These are phyloP conservation scores for Alcedo quadribrachys DNA, from an alignment of 2,797 vertebrate genomes.

Conservation along the genomic window DNA sequence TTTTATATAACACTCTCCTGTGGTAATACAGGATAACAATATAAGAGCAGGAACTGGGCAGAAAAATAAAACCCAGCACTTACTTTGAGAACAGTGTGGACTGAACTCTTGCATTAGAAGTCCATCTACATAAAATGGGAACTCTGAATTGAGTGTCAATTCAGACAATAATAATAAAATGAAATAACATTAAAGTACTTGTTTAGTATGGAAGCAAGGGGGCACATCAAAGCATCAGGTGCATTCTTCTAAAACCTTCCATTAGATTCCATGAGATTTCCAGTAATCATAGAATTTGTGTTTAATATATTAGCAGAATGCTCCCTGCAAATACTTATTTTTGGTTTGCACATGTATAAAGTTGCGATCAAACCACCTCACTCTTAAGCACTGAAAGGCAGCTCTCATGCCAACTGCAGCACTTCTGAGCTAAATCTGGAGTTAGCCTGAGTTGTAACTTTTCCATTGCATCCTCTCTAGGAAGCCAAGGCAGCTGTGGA, in stretches of 20 bases:
- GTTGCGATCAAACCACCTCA: background rate
- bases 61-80: background rate
- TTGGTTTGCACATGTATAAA: background rate
- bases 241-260: background rate
- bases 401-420: background rate
- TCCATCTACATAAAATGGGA: background rate
- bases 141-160: background rate
- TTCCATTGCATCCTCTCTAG: constrained; percentile 67
- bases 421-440: background rate
- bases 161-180: background rate
- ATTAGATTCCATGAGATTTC: background rate
- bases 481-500: constrained; percentile 87
- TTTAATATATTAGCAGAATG: background rate
- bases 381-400: background rate
- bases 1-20: background rate
- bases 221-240: background rate
- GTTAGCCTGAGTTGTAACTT: background rate
- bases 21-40: background rate
- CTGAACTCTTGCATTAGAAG: background rate
- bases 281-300: background rate
- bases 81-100: background rate
- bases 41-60: background rate
- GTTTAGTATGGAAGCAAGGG: background rate
- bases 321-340: background rate
- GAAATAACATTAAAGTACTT: background rate